These are phyloP conservation scores for Meles meles DNA, from an alignment of 2,113 vertebrate species.

Conservation along the genomic window DNA sequence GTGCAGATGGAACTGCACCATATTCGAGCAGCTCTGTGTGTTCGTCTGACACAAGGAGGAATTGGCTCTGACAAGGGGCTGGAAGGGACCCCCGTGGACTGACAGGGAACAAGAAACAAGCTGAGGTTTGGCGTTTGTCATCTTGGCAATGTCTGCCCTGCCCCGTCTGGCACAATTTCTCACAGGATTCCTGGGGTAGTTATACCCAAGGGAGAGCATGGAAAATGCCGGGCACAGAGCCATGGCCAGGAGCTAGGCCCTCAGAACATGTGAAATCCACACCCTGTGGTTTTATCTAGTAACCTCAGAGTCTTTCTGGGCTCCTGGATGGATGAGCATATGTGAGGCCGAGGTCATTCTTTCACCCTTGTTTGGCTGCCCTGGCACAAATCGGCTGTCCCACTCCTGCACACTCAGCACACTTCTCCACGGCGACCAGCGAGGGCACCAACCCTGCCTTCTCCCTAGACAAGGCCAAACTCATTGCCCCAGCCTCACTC, in stretches of 20 bases:
- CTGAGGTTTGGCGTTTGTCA: no score
- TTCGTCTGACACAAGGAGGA: rapidly evolving
- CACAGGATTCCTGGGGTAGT: background rate
- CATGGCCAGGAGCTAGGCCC: no score
- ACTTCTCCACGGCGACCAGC: rapidly evolving
- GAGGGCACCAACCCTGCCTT: rapidly evolving
- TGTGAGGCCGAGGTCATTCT: rapidly evolving
- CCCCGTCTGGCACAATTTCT: background rate
- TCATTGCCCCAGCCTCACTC: rapidly evolving
- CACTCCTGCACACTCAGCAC: rapidly evolving
- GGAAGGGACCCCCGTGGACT: background rate
- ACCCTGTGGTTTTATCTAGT: background rate
- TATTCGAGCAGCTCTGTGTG: background rate
- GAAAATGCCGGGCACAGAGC: background rate
- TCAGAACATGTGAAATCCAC: background rate
- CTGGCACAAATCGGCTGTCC: background rate
- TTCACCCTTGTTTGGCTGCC: rapidly evolving
- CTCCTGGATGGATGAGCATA: background rate
- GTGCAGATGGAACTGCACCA: rapidly evolving
- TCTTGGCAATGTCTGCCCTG: background rate
- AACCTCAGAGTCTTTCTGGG: background rate
- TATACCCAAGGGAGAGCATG: background rate
- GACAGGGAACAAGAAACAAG: background rate
- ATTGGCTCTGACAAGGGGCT: background rate
- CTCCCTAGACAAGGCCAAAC: background rate